Percentiles rank a stretch among this genome's conserved stretches.
Evolutionary conservation across 1,140 invertebrate species (phyloP).

Genomic region (Pogonognathellus flavescens): DNA sequence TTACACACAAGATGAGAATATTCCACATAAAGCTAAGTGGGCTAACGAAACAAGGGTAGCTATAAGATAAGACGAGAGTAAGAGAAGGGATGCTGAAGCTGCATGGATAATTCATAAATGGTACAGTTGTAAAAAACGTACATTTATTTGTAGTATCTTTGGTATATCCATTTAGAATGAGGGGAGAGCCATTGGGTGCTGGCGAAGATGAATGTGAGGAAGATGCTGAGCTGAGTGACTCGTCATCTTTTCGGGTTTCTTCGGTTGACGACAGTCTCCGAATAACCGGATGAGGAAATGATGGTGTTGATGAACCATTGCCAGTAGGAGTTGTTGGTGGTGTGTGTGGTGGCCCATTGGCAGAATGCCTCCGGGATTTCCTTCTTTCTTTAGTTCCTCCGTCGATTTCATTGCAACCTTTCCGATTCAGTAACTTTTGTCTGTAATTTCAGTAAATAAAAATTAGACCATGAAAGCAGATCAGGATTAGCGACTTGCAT

Average conservation of each 20-base stretch:
- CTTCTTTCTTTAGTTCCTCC: conserved; percentile 76
- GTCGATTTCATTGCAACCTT: conserved; percentile 71
- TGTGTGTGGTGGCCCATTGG: conserved; percentile 70
- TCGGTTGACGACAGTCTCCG: conserved; percentile 63
- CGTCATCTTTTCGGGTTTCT: conserved; percentile 60
- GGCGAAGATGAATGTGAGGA: conserved; percentile 61
- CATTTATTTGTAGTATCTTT: conserved; percentile 64
- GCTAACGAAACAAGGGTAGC: too few species aligned
- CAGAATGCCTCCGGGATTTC: conserved; percentile 82
- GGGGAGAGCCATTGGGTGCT: conserved; percentile 59
- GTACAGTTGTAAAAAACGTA: conserved; percentile 52
- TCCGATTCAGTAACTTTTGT: conserved; percentile 81
- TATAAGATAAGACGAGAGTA: too few species aligned
- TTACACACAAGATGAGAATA: too few species aligned
- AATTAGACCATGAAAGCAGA: conserved; percentile 23
- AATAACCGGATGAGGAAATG: conserved; percentile 60
- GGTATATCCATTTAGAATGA: conserved; percentile 64
- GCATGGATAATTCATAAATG: background rate
- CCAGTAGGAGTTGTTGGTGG: conserved; percentile 68
- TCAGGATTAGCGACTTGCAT: background rate
- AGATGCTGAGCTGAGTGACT: conserved; percentile 64
- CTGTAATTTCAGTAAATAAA: conserved; percentile 70
- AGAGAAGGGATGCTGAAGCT: too few species aligned
- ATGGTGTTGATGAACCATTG: conserved; percentile 60
- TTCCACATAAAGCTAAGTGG: too few species aligned